Conservation (phyloP, 2,797 vertebrate genomes). For the Pipistrellus kuhlii region DNA sequence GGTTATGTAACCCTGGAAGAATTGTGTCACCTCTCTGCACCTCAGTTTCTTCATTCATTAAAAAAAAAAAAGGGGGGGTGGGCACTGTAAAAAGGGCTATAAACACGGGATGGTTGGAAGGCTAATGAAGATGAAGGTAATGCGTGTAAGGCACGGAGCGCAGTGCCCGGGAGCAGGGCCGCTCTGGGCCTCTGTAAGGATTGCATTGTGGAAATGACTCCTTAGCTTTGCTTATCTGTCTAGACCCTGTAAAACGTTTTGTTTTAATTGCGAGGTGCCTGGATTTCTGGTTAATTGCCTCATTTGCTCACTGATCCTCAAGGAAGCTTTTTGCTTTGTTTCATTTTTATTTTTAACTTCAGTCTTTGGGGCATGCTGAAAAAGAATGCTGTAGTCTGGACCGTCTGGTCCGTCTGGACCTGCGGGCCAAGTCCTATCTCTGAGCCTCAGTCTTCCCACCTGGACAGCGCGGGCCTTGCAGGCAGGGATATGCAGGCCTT, state of each 20-base stretch:
- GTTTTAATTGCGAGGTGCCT: neutral
- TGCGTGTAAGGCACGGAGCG: neutral
- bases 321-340: neutral
- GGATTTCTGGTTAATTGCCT: neutral
- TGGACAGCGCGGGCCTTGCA: neutral
- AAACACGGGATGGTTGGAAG: neutral
- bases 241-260: neutral
- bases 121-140: neutral
- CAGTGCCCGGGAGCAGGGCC: neutral
- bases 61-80: neutral
- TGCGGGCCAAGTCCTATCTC: neutral
- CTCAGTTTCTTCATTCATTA: conserved; percentile 49
- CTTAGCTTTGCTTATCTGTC: neutral
- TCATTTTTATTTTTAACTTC: neutral
- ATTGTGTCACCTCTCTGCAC: neutral
- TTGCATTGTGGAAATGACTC: neutral
- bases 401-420: accelerated
- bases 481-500: neutral
- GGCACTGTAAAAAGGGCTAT: neutral
- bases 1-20: neutral
- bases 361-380: neutral
- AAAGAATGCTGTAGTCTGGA: neutral
- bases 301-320: neutral
- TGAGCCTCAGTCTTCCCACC: neutral
- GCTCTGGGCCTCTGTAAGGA: neutral